A percentile compares a stretch with the other conserved stretches of the same genome.
Evolutionary conservation across 2,113 vertebrate species (phyloP).

Genomic region (Acanthisitta chloris): DNA sequence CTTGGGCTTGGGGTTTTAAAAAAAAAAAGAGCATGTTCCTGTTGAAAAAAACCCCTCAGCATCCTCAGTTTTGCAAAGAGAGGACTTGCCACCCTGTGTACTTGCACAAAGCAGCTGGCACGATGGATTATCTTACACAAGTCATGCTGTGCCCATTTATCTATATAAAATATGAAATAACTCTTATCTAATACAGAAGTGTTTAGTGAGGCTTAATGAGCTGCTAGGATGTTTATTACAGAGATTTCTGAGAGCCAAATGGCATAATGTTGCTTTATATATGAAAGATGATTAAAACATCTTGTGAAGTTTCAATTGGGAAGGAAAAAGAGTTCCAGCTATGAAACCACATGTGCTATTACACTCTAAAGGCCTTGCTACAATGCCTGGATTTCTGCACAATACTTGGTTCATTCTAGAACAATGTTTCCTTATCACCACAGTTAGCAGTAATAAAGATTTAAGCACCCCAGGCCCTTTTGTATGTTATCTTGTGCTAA

Average conservation of each 20-base stretch:
- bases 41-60: not conserved
- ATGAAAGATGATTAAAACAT: constrained; percentile 18
- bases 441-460: not conserved
- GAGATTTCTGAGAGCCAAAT: not conserved
- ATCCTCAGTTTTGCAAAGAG: not conserved
- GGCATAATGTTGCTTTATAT: not conserved
- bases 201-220: constrained; percentile 40
- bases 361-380: not conserved
- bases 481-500: not conserved
- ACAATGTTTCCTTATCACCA: not conserved
- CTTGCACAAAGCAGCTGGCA: not conserved
- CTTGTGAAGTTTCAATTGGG: not conserved
- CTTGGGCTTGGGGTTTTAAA: not conserved
- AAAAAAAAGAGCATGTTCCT: not conserved
- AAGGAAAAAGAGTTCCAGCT: not conserved
- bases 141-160: not conserved
- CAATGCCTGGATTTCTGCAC: not conserved
- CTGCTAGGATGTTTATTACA: constrained; percentile 22
- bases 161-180: constrained; percentile 17
- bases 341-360: not conserved
- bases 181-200: not conserved
- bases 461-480: not conserved
- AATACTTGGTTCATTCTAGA: not conserved
- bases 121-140: not conserved
- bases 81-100: not conserved